phyloP scores from a whole-genome alignment of 2,888 invertebrate genomes.

The Cistogaster globosa region DNA sequence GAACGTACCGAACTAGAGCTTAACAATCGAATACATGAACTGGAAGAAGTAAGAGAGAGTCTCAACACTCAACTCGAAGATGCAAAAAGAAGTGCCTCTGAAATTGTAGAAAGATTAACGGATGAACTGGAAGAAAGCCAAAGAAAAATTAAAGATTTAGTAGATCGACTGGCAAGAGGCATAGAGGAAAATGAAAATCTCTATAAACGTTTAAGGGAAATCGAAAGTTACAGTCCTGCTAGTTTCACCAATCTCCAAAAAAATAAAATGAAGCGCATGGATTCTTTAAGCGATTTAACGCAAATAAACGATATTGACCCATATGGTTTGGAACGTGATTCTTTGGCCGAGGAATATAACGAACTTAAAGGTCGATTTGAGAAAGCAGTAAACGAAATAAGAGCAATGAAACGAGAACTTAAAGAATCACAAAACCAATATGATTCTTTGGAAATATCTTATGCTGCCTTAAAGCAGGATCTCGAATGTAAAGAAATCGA shows the following conservation, averaged over 20 bases:
- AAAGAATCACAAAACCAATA: constrained; percentile 91
- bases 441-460: constrained; percentile 91
- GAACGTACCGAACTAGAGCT: constrained; percentile 91
- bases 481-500: constrained; percentile 87
- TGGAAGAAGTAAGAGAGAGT: constrained; percentile 88
- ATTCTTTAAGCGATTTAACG: constrained; percentile 91
- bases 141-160: constrained; percentile 83
- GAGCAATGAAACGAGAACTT: constrained; percentile 91
- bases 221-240: constrained; percentile 85
- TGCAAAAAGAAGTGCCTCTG: constrained; percentile 87
- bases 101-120: constrained; percentile 88
- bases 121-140: constrained; percentile 88
- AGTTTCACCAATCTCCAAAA: constrained; percentile 81
- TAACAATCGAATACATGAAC: constrained; percentile 87
- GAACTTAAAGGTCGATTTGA: constrained; percentile 90
- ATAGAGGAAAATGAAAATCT: constrained; percentile 91
- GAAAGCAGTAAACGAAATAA: constrained; percentile 92
- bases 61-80: constrained; percentile 86
- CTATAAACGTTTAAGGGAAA: constrained; percentile 88
- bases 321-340: constrained; percentile 89
- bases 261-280: constrained; percentile 85
- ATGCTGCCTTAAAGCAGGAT: constrained; percentile 89
- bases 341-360: constrained; percentile 91
- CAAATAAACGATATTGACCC: constrained; percentile 91
- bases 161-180: constrained; percentile 86